These are phyloP conservation scores for Cinclus cinclus DNA, from an alignment of 2,113 vertebrate species.

Conservation along the genomic window DNA sequence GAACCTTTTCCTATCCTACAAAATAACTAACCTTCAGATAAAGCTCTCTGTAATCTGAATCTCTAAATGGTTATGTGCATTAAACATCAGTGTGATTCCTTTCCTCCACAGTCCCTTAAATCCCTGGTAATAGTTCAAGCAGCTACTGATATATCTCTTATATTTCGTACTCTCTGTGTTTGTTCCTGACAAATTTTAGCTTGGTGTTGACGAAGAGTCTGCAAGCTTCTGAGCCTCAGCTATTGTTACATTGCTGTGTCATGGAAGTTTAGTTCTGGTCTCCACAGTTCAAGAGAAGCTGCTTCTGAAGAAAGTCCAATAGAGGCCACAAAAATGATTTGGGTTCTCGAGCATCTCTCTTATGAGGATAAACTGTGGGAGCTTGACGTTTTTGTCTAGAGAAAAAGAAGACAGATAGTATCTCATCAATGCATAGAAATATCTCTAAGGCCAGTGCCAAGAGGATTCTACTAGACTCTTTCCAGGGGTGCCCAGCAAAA, in stretches of 20 bases:
- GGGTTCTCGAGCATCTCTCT: neutral
- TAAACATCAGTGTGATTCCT: accelerated
- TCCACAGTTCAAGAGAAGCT: neutral
- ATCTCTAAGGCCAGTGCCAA: accelerated
- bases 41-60: neutral
- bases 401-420: neutral
- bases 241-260: neutral
- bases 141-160: neutral
- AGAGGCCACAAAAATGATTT: neutral
- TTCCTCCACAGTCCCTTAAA: neutral
- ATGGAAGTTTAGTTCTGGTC: neutral
- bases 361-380: neutral
- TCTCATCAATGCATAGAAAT: neutral
- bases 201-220: neutral
- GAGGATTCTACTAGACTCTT: neutral
- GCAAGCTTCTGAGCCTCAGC: neutral
- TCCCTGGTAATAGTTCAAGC: neutral
- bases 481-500: neutral
- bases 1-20: neutral
- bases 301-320: neutral
- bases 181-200: neutral
- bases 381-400: neutral
- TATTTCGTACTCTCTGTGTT: neutral
- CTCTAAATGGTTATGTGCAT: neutral
- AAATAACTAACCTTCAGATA: neutral